Base-by-base conservation (phyloP, 92 coral and sea anemone species). In the Micromussa lordhowensis region DNA sequence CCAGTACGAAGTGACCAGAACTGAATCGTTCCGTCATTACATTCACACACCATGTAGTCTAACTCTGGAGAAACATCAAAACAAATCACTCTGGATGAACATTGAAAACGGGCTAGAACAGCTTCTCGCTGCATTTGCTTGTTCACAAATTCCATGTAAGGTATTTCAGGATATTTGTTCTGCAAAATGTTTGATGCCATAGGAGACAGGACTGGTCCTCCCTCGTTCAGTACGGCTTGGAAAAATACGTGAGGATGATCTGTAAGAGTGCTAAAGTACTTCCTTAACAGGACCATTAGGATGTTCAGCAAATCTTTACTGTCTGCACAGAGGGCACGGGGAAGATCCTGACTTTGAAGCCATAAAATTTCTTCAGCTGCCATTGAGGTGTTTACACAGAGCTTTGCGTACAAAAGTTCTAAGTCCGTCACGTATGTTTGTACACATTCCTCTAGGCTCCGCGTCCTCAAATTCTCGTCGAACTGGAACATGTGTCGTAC, bases 1-100 rank as follows among this genome's bases (percentile, higher is more conserved):
- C 64, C 86, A 26, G 86, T 69, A 15, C 51, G 78, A 3, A 82
- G 86, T 18, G 78, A 82, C 86, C 86, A 82, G 17, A 82, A 64
- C 38, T 68, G 78, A 26, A 82, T 58, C 29, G 24, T 48, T 17
- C 66, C 66, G 48, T 82, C 30, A 1, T 18, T 3, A 82, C 86
- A 82, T 68, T 69, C 77, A 31, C 86, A 40, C 64, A 69, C 68
- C 51, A 69, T 69, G 78, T 17, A 30, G 55, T 70, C 68, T 74
- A 68, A 28, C 59, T 83, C n/a, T 3, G 78, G 48, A 5, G 86
- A 83, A 53, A 83, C 86, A 26, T 69, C 86, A 19, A 82, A 68
- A 44, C 86, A 82, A 58, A 6, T 32, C 28, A 82, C 86, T 30
- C 11, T 1, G 0, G 77, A 68, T 9, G 77, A 69, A 69, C 86